Base-by-base conservation (phyloP, 2,113 vertebrate species). In the Rynchops niger region DNA sequence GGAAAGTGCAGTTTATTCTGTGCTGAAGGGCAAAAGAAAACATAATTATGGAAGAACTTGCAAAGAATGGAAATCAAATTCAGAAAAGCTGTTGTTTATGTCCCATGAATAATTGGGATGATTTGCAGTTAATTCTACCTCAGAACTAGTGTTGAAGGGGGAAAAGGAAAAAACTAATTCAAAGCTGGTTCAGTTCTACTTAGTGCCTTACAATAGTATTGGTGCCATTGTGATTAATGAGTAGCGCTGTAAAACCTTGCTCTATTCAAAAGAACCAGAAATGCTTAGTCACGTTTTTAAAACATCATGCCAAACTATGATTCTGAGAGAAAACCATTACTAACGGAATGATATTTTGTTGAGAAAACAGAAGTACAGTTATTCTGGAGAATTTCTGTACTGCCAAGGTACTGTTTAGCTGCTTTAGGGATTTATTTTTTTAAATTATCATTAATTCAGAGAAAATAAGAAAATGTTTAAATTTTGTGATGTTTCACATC, bases 11-110 rank as follows among this genome's bases (percentile, higher is more conserved):
- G 53, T 74, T 93, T 66, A 30, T 91, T 81, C 80, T 65, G 13
- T 85, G 81, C 69, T 76, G 86, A 89, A 95, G 66, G 91, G 91
- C 66, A 73, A 82, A 94, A 85, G 65, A 90, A 82, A 89, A 89
- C 50, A 76, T 69, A 90, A 76, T 95, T 95, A 82, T 79, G 71
- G 78, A 65, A 82, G 71, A 85, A 89, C 56, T 91, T 84, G 27
- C 22, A 15, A 82, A 47, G 83, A 85, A 67, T 12, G 15, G 74
- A 91, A 90, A 79, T 90, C 36, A 90, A 86, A 88, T 88, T 91
- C 74, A 38, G 87, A 72, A 94, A 86, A 80, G n/a, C 45, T 69
- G 36, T 83, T 59, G 34, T 69, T 67, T 90, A 63, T 56, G 56
- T 61, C 71, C 45, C 1, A 38, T 82, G 74, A 93, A 82, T 93